Evolutionary conservation across 2,888 invertebrate genomes (phyloP).

Genomic region (Drosophila pseudotakahashii): DNA sequence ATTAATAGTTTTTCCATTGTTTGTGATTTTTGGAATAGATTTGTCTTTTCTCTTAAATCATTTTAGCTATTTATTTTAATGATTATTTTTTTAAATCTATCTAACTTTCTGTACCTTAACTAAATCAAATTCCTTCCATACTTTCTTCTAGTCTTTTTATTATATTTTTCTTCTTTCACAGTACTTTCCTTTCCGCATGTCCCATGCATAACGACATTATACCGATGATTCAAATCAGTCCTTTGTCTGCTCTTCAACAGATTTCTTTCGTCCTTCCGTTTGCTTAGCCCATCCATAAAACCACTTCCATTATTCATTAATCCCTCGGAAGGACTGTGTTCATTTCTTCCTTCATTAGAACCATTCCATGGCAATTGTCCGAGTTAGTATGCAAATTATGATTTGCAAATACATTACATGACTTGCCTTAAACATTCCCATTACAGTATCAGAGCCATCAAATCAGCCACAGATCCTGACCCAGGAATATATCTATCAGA

Average conservation of each 20-base stretch:
- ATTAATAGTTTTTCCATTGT: background rate
- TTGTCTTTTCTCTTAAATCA: too few relatives aligned
- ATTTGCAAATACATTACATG: constrained; percentile 53
- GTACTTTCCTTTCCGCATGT: background rate
- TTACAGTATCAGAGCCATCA: constrained; percentile 49
- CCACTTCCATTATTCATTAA: constrained; percentile 15
- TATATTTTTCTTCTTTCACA: background rate
- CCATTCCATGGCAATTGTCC: constrained; percentile 2
- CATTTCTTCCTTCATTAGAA: constrained; percentile 5
- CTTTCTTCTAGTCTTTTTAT: background rate
- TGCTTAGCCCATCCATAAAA: background rate
- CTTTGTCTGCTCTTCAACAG: background rate
- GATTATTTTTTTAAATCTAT: too few relatives aligned
- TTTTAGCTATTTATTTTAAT: too few relatives aligned
- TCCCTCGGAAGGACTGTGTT: background rate
- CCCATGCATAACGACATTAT: background rate
- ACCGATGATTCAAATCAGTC: background rate
- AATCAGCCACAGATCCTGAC: constrained; percentile 45
- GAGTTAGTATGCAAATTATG: constrained; percentile 53
- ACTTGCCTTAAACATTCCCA: constrained; percentile 52
- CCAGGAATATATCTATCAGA: constrained; percentile 10
- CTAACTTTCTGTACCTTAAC: too few relatives aligned
- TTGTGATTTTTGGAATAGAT: too few relatives aligned
- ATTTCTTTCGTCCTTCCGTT: background rate
- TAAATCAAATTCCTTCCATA: background rate